Percentiles rank a stretch among this genome's conserved stretches.
Conservation (phyloP, 2,888 invertebrate genomes). For the Listrodromus nycthemerus region DNA sequence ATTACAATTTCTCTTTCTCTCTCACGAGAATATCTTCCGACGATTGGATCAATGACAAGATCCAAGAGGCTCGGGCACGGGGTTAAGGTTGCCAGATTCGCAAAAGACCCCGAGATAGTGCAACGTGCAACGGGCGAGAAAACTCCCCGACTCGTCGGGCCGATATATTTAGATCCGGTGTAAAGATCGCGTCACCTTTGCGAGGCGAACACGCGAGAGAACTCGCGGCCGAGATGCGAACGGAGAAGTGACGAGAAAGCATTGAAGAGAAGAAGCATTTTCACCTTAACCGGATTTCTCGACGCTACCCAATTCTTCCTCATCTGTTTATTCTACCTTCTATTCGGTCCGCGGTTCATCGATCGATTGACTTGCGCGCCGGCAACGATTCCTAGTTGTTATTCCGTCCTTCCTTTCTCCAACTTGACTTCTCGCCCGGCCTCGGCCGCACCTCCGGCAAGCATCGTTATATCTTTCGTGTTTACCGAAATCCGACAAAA, state of each 20-base stretch:
- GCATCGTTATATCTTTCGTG: conserved; percentile 5
- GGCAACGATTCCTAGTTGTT: not conserved
- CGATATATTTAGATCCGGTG: conserved; percentile 59
- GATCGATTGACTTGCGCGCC: conserved; percentile 21
- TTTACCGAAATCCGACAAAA: conserved; percentile 46
- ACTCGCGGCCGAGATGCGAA: not conserved
- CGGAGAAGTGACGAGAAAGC: not conserved
- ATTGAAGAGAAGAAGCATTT: conserved; percentile 13
- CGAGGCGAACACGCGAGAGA: conserved; percentile 33
- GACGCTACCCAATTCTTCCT: not conserved
- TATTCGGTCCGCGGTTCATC: conserved; percentile 17
- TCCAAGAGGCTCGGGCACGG: not conserved
- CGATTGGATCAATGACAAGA: not conserved
- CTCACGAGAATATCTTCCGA: not conserved
- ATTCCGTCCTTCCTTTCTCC: conserved; percentile 19
- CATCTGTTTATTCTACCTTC: not conserved
- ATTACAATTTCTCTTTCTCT: not conserved
- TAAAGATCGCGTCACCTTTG: conserved; percentile 56
- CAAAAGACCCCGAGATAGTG: conserved; percentile 13
- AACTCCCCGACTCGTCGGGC: not conserved
- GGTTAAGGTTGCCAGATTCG: conserved; percentile 22
- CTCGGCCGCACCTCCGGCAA: not conserved
- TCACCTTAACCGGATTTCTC: not conserved
- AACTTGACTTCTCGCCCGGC: not conserved
- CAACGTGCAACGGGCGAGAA: not conserved